Evolutionary conservation across 2,888 invertebrate genomes (phyloP).

Genomic region (Atherix ibis): DNA sequence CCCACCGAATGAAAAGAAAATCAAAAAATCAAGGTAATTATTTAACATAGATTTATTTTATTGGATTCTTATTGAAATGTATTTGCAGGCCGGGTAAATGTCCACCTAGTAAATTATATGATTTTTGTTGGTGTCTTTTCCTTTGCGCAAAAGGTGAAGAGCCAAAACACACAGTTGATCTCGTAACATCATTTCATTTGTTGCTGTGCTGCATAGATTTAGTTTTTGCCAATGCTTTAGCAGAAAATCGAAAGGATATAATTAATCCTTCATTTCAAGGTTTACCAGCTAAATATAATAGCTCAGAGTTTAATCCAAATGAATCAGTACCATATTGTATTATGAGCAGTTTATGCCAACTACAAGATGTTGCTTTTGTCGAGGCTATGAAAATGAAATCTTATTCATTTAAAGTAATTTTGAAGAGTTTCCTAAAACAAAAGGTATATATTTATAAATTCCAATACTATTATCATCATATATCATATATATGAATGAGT

Average conservation of each 20-base stretch:
- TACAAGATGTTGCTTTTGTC: conserved; percentile 64
- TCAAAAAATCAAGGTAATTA: conserved; percentile 26
- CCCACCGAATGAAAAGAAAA: conserved; percentile 30
- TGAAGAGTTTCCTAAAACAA: conserved; percentile 38
- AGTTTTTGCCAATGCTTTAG: conserved; percentile 71
- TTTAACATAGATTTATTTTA: neutral
- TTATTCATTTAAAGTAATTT: conserved; percentile 67
- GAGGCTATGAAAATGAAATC: conserved; percentile 86
- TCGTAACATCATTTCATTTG: conserved; percentile 88
- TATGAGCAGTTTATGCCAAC: conserved; percentile 63
- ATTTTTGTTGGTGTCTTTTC: conserved; percentile 89
- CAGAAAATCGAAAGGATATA: conserved; percentile 64
- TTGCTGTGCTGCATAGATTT: conserved; percentile 82
- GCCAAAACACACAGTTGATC: conserved; percentile 72
- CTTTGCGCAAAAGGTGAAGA: conserved; percentile 78
- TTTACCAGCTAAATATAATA: conserved; percentile 52
- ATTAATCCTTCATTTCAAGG: conserved; percentile 72
- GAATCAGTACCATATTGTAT: conserved; percentile 53
- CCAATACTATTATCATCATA: neutral
- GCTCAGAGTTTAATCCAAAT: conserved; percentile 32
- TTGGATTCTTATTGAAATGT: neutral
- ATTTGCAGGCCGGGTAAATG: conserved; percentile 53
- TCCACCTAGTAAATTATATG: conserved; percentile 68
- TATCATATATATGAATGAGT: neutral
- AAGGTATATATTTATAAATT: conserved; percentile 17